A percentile compares a stretch with the other conserved stretches of the same genome.
These are phyloP conservation scores for Leptobrachium leishanense DNA, from an alignment of 2,113 vertebrate genomes.

Conservation along the genomic window DNA sequence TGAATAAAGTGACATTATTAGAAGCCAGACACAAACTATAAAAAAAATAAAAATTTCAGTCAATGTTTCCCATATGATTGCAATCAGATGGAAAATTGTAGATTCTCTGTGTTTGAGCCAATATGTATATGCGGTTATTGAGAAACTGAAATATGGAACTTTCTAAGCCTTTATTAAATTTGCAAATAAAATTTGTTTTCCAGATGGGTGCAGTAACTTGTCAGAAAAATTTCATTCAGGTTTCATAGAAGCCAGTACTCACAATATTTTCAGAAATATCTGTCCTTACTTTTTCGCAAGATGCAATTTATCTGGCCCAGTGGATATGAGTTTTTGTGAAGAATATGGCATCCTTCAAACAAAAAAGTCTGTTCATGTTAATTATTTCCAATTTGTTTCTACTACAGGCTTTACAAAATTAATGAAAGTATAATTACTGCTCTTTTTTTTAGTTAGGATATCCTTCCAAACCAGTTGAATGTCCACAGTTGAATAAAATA, in stretches of 20 bases:
- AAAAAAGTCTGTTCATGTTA: no score
- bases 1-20: constrained; percentile 49
- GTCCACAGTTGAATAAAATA: no score
- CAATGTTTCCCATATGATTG: constrained; percentile 40
- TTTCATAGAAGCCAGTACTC: constrained; percentile 62
- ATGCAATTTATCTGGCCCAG: constrained; percentile 25
- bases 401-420: no score
- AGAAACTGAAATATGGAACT: constrained; percentile 47
- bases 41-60: constrained; percentile 35
- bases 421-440: no score
- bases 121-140: constrained; percentile 37
- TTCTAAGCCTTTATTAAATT: constrained; percentile 59
- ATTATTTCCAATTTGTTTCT: no score
- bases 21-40: constrained; percentile 48
- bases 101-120: constrained; percentile 38
- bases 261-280: constrained; percentile 49
- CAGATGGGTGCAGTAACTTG: constrained; percentile 61
- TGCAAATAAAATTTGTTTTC: constrained; percentile 65
- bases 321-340: no score
- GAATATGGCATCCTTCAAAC: no score
- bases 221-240: constrained; percentile 59
- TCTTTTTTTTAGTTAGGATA: no score
- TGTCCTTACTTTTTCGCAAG: constrained; percentile 27
- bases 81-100: constrained; percentile 46
- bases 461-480: no score